Percentiles rank a stretch among this genome's conserved stretches.
These are phyloP conservation scores for Pseudochromis fuscus DNA, from an alignment of 2,797 vertebrate species.

Conservation along the genomic window DNA sequence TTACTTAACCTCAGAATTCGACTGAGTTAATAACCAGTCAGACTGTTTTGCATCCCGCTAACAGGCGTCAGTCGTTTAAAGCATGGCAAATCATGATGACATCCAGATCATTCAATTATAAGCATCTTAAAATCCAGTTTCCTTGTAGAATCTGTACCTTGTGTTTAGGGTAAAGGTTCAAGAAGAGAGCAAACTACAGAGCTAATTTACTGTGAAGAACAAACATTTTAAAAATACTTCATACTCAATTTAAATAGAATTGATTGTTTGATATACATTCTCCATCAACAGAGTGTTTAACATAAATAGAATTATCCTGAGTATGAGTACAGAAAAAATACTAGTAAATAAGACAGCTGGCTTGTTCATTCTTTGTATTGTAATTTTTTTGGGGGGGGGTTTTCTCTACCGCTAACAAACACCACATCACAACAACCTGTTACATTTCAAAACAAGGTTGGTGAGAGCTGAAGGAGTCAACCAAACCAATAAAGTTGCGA, in stretches of 20 bases:
- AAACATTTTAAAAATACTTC: too few relatives aligned
- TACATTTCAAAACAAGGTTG: background rate
- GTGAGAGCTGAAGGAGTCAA: background rate
- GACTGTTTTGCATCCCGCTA: slow-evolving; percentile 31
- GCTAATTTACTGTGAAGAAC: background rate
- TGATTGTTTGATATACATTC: background rate
- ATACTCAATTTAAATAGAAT: too few relatives aligned
- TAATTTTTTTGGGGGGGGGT: too few relatives aligned
- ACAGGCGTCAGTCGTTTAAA: slow-evolving; percentile 36
- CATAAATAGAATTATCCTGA: background rate
- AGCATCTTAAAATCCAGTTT: slow-evolving; percentile 16
- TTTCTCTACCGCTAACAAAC: background rate
- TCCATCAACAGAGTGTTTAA: background rate
- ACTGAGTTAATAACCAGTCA: slow-evolving; percentile 43
- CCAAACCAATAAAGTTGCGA: background rate
- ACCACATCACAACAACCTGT: background rate
- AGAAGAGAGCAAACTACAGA: background rate
- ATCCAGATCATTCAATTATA: slow-evolving; percentile 47
- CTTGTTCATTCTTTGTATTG: too few relatives aligned
- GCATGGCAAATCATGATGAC: slow-evolving; percentile 55
- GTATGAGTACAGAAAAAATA: background rate
- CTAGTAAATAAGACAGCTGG: too few relatives aligned
- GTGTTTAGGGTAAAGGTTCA: slow-evolving; percentile 9
- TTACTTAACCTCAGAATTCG: slow-evolving; percentile 44
- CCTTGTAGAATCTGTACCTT: slow-evolving; percentile 3